A percentile compares a stretch with the other conserved stretches of the same genome.
phyloP scores from a whole-genome alignment of 2,113 vertebrate species.

The Hippotragus niger region DNA sequence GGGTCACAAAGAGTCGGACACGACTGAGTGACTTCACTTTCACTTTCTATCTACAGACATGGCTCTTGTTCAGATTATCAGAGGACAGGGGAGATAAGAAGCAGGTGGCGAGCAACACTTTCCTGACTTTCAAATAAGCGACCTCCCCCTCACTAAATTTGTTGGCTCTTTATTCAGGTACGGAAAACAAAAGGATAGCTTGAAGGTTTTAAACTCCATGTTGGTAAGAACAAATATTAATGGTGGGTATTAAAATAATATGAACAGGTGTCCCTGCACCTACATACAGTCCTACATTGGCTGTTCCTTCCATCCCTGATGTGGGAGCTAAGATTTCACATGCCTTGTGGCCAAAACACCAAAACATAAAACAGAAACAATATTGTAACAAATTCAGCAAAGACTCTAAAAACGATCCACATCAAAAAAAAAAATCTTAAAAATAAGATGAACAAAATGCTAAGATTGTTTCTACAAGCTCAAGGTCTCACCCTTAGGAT shows the following conservation, averaged over 20 bases:
- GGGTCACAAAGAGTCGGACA: neutral
- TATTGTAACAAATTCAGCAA: neutral
- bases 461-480: neutral
- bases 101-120: neutral
- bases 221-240: neutral
- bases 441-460: neutral
- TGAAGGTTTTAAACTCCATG: neutral
- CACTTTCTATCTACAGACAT: neutral
- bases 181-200: neutral
- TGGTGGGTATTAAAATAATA: neutral
- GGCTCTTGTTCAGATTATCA: neutral
- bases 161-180: neutral
- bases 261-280: neutral
- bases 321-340: neutral
- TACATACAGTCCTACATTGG: neutral
- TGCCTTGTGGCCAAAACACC: neutral
- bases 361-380: neutral
- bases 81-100: neutral
- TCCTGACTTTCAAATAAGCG: neutral
- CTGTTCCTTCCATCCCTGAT: neutral
- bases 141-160: neutral
- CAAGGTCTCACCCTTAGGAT: neutral
- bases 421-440: neutral
- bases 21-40: neutral
- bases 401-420: neutral